These are phyloP conservation scores for Rhyacophila evoluta DNA, from an alignment of 2,888 invertebrate genomes.

Conservation along the genomic window DNA sequence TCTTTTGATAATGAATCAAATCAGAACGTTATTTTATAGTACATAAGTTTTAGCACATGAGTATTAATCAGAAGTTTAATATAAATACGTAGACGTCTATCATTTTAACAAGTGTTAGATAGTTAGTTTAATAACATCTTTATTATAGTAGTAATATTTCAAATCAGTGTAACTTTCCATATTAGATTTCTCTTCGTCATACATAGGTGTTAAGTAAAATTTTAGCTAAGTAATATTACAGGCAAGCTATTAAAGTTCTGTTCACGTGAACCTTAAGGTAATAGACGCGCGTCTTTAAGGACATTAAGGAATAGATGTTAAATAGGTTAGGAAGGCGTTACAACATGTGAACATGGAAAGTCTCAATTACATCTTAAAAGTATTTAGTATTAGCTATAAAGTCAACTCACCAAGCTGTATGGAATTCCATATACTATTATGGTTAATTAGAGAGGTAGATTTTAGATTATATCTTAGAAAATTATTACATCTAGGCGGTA, in stretches of 20 bases:
- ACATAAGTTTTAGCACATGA: not conserved
- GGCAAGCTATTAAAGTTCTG: slow-evolving; percentile 33
- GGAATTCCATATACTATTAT: slow-evolving; percentile 31
- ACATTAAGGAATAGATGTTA: slow-evolving; percentile 36
- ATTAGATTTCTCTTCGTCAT: slow-evolving; percentile 27
- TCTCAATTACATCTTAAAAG: slow-evolving; percentile 36
- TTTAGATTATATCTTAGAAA: slow-evolving; percentile 25
- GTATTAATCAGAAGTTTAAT: not conserved
- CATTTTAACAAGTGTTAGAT: slow-evolving; percentile 16
- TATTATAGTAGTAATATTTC: slow-evolving; percentile 11
- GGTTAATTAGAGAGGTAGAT: slow-evolving; percentile 35
- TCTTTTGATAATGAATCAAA: no score
- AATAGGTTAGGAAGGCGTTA: slow-evolving; percentile 36
- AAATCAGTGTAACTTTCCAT: slow-evolving; percentile 19
- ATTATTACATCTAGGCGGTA: not conserved
- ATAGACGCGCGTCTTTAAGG: slow-evolving; percentile 35
- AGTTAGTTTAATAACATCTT: slow-evolving; percentile 13
- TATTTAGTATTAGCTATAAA: slow-evolving; percentile 33
- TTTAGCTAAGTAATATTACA: slow-evolving; percentile 32
- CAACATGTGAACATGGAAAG: slow-evolving; percentile 20
- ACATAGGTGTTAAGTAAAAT: slow-evolving; percentile 41
- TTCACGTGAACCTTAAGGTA: slow-evolving; percentile 25
- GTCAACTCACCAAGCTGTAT: slow-evolving; percentile 27
- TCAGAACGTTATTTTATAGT: not conserved
- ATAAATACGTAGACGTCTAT: slow-evolving; percentile 4